Evolutionary conservation across 1,140 invertebrate species (phyloP).

Genomic region (Sycophaga agraensis): DNA sequence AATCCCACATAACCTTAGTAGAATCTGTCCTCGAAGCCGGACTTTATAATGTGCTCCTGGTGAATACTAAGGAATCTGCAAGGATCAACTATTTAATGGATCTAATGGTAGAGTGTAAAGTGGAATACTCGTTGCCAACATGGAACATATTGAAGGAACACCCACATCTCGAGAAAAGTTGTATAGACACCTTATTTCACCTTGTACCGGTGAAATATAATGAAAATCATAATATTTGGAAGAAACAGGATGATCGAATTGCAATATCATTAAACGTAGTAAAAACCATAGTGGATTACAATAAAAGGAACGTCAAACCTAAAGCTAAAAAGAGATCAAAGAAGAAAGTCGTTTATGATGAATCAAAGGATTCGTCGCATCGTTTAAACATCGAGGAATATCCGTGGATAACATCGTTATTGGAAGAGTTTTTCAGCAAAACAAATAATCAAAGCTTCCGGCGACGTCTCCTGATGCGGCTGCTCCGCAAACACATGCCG

Average conservation of each 20-base stretch:
- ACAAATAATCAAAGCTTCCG: neutral
- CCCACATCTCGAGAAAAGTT: neutral
- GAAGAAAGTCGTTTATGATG: too few species aligned
- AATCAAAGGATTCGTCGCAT: neutral
- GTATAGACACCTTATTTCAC: neutral
- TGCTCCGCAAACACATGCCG: neutral
- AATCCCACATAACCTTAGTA: neutral
- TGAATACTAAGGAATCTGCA: too few species aligned
- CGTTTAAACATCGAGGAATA: neutral
- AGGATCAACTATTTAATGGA: neutral
- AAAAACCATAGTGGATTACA: constrained; percentile 1
- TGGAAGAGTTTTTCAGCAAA: neutral
- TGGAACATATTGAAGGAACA: neutral
- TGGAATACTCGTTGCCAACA: neutral
- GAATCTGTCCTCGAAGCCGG: neutral
- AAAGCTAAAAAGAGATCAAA: neutral
- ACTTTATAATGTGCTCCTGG: neutral
- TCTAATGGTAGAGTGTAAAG: neutral
- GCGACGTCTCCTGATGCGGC: neutral
- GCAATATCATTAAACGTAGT: neutral
- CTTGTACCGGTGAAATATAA: neutral
- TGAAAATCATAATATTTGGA: neutral
- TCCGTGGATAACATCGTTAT: neutral
- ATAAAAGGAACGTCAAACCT: neutral
- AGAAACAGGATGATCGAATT: neutral